Percentiles rank a stretch among this genome's conserved stretches.
Evolutionary conservation across 2,113 vertebrate species (phyloP).

Genomic region (Cyphomyrus plagiostoma): DNA sequence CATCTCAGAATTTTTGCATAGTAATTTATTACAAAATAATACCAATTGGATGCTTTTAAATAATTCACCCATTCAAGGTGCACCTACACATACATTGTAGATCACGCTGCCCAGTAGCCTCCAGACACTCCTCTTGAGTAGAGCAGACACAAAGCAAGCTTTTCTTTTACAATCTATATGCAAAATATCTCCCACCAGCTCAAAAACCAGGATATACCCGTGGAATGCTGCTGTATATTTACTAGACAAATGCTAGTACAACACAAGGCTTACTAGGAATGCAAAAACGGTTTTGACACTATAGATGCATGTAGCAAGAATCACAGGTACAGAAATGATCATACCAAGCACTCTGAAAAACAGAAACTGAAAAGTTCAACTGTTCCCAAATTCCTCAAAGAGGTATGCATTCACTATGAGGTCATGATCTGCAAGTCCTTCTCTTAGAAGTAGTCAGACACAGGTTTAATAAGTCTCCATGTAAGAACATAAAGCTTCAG

Average conservation of each 20-base stretch:
- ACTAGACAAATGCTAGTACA: neutral
- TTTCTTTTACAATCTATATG: neutral
- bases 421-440: neutral
- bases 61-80: neutral
- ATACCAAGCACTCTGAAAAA: neutral
- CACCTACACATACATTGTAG: neutral
- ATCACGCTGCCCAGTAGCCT: neutral
- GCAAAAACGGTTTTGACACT: neutral
- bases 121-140: neutral
- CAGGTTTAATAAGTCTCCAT: neutral
- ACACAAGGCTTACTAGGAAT: neutral
- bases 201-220: neutral
- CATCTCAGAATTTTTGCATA: neutral
- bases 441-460: neutral
- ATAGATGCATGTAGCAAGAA: neutral
- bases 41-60: neutral
- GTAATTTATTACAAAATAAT: neutral
- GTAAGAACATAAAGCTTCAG: neutral
- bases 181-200: neutral
- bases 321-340: neutral
- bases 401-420: neutral
- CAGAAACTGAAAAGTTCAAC: neutral
- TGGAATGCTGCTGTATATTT: neutral
- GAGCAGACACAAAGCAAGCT: neutral
- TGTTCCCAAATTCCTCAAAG: neutral